phyloP scores from a whole-genome alignment of 2,797 vertebrate genomes.

The Tolypeutes matacus region DNA sequence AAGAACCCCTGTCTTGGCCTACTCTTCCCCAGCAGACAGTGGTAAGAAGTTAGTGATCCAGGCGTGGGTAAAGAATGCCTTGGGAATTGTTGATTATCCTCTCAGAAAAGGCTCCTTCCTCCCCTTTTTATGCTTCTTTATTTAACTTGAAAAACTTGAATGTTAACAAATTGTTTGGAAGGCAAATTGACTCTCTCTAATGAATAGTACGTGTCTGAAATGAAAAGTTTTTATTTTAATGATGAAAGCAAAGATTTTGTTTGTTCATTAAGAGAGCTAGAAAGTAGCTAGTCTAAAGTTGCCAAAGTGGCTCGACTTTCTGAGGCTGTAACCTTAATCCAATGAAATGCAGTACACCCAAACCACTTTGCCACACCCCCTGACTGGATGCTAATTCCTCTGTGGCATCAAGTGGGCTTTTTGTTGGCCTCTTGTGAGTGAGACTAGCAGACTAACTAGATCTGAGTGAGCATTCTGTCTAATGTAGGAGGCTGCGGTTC shows the following conservation, averaged over 20 bases:
- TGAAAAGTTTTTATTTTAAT: background rate
- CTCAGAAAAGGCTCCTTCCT: background rate
- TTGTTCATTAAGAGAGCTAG: constrained; percentile 20
- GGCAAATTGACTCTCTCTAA: constrained; percentile 28
- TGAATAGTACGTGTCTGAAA: constrained; percentile 30
- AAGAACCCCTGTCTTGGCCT: background rate
- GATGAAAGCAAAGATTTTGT: background rate
- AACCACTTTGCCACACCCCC: background rate
- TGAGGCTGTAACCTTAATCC: background rate
- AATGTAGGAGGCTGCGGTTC: constrained; percentile 10
- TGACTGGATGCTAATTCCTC: background rate
- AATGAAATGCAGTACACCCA: background rate
- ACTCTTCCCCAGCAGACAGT: background rate
- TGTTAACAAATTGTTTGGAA: constrained; percentile 35
- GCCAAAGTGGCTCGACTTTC: background rate
- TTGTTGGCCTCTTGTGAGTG: background rate
- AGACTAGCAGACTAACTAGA: constrained; percentile 39
- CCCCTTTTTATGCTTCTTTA: background rate
- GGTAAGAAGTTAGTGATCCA: constrained; percentile 4
- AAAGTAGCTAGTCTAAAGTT: background rate
- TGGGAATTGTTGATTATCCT: background rate
- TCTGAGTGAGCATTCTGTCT: constrained; percentile 18
- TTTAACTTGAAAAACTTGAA: constrained; percentile 40
- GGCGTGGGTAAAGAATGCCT: background rate
- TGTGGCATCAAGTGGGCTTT: background rate